Evolutionary conservation across 1,140 invertebrate genomes (phyloP), one percentile per base, ranked within the genome.

Genomic region (Cardiocondyla obscurior): DNA sequence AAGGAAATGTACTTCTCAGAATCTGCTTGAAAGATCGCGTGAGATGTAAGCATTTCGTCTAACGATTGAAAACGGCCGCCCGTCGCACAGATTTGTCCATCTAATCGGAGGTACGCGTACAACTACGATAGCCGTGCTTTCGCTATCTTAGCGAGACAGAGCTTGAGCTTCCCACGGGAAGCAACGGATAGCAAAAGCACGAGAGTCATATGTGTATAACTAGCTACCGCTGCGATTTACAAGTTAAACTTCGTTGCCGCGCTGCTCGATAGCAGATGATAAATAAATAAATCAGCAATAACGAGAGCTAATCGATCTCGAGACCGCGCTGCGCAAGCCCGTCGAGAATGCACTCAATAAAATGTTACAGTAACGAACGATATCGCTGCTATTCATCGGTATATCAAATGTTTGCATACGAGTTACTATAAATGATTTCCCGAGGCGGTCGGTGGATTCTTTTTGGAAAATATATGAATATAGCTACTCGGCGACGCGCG

Each of bases 21-120:
- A 85, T 0, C 62, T 58, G 28, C 49, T 64, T 86, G 76, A 82
- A 86, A 86, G 79, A 85, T 86, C 58, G 82, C 76, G 67, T 86
- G 74, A 85, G 83, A 86, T 86, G 51, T 53, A 62, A 6, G 65
- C 55, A 83, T 4, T 81, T 55, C 8, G 7, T 14, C 19, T 76
- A 86, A 46, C 28, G 42, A 1, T 58, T 25, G 19, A 53, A 51
- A 70, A 49, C 69, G 25, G 64, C 60, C 51, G 16, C 51, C 4
- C 10, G 14, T 12, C 44, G 5, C 42, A 67, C 19, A 67, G 22
- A 19, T 33, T 42, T 79, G 12, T 53, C 10, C 36, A 64, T 25
- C 6, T 69, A 69, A 67, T 51, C 44, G 22, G 25, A 67, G 16
- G 12, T 69, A 79, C 36, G 25, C 19, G 12, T 25, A 28, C 14